Conservation (phyloP, 2,113 vertebrate genomes). For the Myotis lucifugus region DNA sequence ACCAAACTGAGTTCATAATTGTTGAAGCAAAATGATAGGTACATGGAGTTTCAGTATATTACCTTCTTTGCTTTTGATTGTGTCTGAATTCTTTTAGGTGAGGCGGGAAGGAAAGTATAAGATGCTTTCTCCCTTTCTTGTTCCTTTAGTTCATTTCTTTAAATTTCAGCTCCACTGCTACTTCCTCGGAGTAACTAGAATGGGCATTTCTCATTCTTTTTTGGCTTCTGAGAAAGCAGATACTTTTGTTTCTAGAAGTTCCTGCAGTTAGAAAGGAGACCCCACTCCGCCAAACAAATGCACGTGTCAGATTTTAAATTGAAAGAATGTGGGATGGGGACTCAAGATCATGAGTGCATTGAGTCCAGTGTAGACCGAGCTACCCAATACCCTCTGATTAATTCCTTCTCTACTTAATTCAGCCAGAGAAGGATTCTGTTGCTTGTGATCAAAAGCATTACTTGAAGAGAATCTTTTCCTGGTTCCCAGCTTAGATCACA, state of each 20-base stretch:
- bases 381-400: background rate
- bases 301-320: background rate
- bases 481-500: background rate
- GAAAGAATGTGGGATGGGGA: background rate
- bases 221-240: background rate
- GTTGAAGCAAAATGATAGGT: background rate
- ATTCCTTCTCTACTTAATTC: conserved; percentile 18
- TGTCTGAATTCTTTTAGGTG: background rate
- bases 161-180: background rate
- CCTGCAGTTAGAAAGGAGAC: background rate
- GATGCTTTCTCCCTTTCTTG: background rate
- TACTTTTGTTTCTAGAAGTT: background rate
- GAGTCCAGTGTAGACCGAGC: background rate
- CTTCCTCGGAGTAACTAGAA: background rate
- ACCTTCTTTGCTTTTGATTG: background rate
- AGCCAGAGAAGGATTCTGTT: background rate
- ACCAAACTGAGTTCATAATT: background rate
- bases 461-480: background rate
- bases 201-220: background rate
- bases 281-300: background rate
- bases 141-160: background rate
- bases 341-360: background rate
- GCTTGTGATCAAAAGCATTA: background rate
- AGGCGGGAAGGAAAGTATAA: background rate
- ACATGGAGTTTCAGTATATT: background rate